These are phyloP conservation scores for Drosophila punjabiensis DNA, from an alignment of 1,140 invertebrate species.

Conservation along the genomic window DNA sequence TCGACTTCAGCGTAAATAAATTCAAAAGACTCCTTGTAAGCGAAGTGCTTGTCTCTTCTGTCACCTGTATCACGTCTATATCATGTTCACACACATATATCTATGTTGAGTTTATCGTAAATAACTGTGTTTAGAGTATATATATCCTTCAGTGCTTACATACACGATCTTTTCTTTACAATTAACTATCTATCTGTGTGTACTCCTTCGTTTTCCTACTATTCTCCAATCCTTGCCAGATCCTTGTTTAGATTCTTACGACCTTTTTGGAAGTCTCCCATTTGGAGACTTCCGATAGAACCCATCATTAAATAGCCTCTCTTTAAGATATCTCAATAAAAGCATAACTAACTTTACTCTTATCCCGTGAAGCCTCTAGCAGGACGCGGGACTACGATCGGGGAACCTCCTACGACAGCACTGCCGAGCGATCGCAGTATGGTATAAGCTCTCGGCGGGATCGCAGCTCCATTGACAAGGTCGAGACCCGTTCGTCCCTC, in stretches of 20 bases:
- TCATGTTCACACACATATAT: slow-evolving; percentile 29
- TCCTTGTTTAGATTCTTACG: slow-evolving; percentile 16
- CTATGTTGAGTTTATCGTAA: slow-evolving; percentile 39
- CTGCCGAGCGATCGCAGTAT: slow-evolving; percentile 60
- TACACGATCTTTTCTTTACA: slow-evolving; percentile 14
- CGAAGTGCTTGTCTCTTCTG: slow-evolving; percentile 16
- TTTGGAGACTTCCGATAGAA: not conserved
- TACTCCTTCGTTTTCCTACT: slow-evolving; percentile 25
- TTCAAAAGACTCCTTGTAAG: slow-evolving; percentile 27
- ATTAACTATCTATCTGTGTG: slow-evolving; percentile 33
- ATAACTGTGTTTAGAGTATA: slow-evolving; percentile 49
- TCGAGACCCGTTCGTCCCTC: slow-evolving; percentile 61
- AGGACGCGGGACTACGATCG: slow-evolving; percentile 69
- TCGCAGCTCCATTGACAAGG: slow-evolving; percentile 60
- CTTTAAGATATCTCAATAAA: not conserved
- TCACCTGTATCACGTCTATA: slow-evolving; percentile 28
- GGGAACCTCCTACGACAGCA: slow-evolving; percentile 77
- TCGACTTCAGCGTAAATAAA: slow-evolving; percentile 13
- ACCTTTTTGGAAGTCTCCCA: not conserved
- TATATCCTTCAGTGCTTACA: slow-evolving; percentile 33
- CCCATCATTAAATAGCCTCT: not conserved
- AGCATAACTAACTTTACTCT: not conserved
- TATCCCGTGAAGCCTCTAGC: slow-evolving; percentile 37
- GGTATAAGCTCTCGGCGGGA: slow-evolving; percentile 66
- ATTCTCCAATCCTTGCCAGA: slow-evolving; percentile 31